These are phyloP conservation scores for Chironomus riparius DNA, from an alignment of 2,888 invertebrate genomes.

Conservation along the genomic window DNA sequence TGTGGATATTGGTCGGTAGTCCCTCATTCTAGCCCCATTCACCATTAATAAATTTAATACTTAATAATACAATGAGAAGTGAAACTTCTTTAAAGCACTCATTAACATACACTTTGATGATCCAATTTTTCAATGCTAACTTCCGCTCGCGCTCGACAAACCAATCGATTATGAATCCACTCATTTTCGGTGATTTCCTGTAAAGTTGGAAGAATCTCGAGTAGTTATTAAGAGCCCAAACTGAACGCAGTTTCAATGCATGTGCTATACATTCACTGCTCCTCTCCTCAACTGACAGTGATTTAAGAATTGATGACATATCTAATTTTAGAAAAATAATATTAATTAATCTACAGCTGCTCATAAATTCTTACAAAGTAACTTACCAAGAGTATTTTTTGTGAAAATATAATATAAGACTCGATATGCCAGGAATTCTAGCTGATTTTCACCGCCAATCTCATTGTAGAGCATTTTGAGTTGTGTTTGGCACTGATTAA, in stretches of 20 bases:
- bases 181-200: conserved; percentile 84
- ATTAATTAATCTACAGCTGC: too few relatives aligned
- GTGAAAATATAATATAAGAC: conserved; percentile 97
- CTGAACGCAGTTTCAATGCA: conserved; percentile 80
- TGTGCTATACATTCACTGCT: conserved; percentile 72
- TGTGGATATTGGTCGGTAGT: not conserved
- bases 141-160: conserved; percentile 93
- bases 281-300: conserved; percentile 67
- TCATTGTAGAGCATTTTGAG: conserved; percentile 88
- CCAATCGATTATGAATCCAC: conserved; percentile 95
- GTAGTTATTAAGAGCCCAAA: conserved; percentile 90
- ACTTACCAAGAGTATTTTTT: conserved; percentile 87
- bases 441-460: conserved; percentile 62
- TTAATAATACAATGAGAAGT: not conserved
- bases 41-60: conserved; percentile 9
- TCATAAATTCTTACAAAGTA: too few relatives aligned
- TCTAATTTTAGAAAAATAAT: conserved; percentile 52
- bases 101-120: conserved; percentile 90
- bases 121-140: conserved; percentile 70
- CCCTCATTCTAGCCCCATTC: conserved; percentile 28
- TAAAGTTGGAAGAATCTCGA: conserved; percentile 89
- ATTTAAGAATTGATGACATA: conserved; percentile 82
- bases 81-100: not conserved
- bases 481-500: conserved; percentile 99
- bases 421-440: conserved; percentile 94